Evolutionary conservation across 2,113 vertebrate genomes (phyloP).

Genomic region (Odontesthes bonariensis): DNA sequence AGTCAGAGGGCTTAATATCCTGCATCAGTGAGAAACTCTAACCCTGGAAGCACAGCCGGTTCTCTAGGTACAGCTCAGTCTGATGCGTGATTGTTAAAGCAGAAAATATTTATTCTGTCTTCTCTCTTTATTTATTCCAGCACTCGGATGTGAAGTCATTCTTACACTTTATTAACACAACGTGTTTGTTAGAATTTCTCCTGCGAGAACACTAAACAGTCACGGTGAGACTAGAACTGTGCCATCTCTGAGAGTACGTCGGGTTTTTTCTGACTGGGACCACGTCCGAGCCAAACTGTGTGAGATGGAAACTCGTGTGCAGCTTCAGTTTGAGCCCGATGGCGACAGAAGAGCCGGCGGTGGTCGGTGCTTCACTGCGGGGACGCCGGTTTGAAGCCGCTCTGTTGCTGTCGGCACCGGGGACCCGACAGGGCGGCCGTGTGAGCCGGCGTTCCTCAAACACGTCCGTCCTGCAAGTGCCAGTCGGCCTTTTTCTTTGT

Average conservation of each 20-base stretch:
- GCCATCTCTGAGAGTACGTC: constrained; percentile 46
- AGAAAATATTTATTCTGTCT: constrained; percentile 37
- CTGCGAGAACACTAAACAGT: background rate
- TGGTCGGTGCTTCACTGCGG: too few relatives aligned
- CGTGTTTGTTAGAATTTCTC: background rate
- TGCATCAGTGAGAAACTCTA: constrained; percentile 42
- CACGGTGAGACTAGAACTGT: background rate
- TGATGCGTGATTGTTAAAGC: constrained; percentile 24
- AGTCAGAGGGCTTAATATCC: background rate
- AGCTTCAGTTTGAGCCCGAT: background rate
- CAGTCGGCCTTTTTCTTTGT: constrained; percentile 31
- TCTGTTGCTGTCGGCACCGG: constrained; percentile 28
- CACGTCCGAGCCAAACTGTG: constrained; percentile 13
- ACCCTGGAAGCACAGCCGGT: constrained; percentile 36
- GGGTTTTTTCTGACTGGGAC: constrained; percentile 44
- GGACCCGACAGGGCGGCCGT: background rate
- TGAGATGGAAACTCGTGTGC: constrained; percentile 5
- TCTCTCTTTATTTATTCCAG: constrained; percentile 44
- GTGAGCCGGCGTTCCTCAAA: constrained; percentile 44
- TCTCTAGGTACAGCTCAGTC: constrained; percentile 24
- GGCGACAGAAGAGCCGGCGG: too few relatives aligned
- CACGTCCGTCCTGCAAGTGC: constrained; percentile 21
- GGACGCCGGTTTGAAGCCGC: constrained; percentile 6
- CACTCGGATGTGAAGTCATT: constrained; percentile 15
- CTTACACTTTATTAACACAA: background rate